Percentiles rank a stretch among this genome's conserved stretches.
These are phyloP conservation scores for Oncorhynchus masou DNA, from an alignment of 2,113 vertebrate species.

Conservation along the genomic window DNA sequence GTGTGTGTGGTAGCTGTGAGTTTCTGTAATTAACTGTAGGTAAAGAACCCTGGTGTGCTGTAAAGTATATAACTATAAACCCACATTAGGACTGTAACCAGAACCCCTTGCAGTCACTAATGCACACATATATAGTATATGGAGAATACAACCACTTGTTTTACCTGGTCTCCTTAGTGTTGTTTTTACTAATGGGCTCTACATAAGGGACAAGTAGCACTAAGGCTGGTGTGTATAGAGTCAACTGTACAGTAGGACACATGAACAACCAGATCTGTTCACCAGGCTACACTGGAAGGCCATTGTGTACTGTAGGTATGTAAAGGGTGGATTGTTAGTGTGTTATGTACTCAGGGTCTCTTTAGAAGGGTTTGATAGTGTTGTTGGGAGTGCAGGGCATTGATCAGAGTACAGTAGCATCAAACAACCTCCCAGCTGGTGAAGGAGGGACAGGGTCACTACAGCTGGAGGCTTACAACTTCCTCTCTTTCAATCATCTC, in stretches of 20 bases:
- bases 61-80: neutral
- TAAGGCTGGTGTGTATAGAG: no score
- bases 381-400: slow-evolving; percentile 47
- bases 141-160: neutral
- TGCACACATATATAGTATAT: neutral
- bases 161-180: neutral
- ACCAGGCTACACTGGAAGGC: neutral
- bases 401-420: slow-evolving; percentile 43
- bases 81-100: neutral
- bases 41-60: neutral
- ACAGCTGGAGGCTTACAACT: slow-evolving; percentile 42
- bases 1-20: neutral
- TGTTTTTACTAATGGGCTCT: neutral
- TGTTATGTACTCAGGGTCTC: slow-evolving; percentile 21
- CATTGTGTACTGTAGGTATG: neutral
- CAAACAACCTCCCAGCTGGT: slow-evolving; percentile 57
- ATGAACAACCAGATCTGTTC: neutral
- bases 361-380: slow-evolving; percentile 21
- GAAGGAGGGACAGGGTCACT: slow-evolving; percentile 37
- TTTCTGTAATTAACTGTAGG: neutral
- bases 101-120: neutral
- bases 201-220: no score
- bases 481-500: slow-evolving; percentile 34
- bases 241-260: no score
- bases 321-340: slow-evolving; percentile 19